These are phyloP conservation scores for human DNA, from an alignment of 2,113 vertebrate species.

Conservation along the genomic window GRCh38 chr12:121705501-121706000, in stretches of 20 bases:
- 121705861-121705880: neutral
- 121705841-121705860: neutral
- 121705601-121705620: no score
- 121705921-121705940: no score
- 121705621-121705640: no score
- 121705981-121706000: no score
- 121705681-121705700: neutral
- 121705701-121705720: neutral
- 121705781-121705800: neutral
- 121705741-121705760: neutral
- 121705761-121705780: neutral
- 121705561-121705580: no score
- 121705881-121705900: no score
- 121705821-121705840: neutral
- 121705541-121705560: no score
- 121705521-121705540: no score
- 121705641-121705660: neutral
- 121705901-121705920: neutral
- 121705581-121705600: no score
- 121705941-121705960: no score
- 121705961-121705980: no score
- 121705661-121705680: neutral
- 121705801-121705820: neutral
- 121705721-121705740: neutral
- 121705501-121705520: no score